A percentile compares a stretch with the other conserved stretches of the same genome.
Evolutionary conservation across 1,140 invertebrate genomes (phyloP).

Genomic region (Panulirus ornatus): DNA sequence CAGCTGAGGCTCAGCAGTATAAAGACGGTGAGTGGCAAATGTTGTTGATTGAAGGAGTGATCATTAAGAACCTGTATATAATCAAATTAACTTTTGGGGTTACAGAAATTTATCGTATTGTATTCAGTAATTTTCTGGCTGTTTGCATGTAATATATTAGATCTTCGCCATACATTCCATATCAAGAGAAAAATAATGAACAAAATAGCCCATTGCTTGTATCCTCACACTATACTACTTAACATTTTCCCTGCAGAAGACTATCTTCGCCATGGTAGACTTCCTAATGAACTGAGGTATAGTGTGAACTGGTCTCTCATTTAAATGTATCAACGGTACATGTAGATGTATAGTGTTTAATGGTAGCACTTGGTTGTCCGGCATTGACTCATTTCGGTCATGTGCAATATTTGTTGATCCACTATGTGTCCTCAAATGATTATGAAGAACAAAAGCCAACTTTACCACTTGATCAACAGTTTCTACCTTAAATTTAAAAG

Average conservation of each 20-base stretch:
- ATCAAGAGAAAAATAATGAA: not conserved
- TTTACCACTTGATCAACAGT: conserved; percentile 43
- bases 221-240: not conserved
- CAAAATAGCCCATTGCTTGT: not conserved
- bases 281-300: conserved; percentile 10
- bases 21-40: not conserved
- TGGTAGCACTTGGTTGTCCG: conserved; percentile 17
- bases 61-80: not conserved
- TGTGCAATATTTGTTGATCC: not conserved
- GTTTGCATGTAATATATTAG: not conserved
- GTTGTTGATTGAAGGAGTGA: not conserved
- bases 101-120: not conserved
- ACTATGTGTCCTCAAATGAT: conserved; percentile 28
- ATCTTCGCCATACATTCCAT: not conserved
- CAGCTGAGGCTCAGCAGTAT: not conserved
- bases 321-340: too few species aligned
- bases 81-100: not conserved
- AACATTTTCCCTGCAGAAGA: not conserved
- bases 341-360: conserved; percentile 27
- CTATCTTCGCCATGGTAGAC: conserved; percentile 35
- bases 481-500: conserved; percentile 38
- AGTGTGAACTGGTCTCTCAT: too few species aligned
- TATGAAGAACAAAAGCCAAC: conserved; percentile 50
- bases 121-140: not conserved
- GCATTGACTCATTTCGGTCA: not conserved